These are phyloP conservation scores for Clamator glandarius DNA, from an alignment of 2,797 vertebrate species.

Conservation along the genomic window DNA sequence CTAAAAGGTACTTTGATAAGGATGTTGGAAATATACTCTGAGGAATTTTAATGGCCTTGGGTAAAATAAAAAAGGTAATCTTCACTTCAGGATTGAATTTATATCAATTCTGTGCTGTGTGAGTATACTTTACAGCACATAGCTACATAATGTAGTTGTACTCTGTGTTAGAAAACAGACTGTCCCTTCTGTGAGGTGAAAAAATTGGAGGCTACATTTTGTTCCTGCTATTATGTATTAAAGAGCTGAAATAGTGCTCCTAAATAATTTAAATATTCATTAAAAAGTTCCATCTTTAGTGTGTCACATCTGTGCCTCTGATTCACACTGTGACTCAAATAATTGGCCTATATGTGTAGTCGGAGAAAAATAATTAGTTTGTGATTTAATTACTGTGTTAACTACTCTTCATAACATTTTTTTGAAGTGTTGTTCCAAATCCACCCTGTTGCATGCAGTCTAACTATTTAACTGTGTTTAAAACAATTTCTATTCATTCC, in stretches of 20 bases:
- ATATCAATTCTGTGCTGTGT: not conserved
- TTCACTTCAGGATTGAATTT: not conserved
- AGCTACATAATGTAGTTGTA: not conserved
- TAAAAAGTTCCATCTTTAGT: not conserved
- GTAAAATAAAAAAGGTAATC: not conserved
- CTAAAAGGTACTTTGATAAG: not conserved
- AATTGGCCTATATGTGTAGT: not conserved
- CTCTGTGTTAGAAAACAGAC: not conserved
- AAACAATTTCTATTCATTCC: not conserved
- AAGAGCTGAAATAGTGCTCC: not conserved
- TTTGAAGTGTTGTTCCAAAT: not conserved
- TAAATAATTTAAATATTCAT: not conserved
- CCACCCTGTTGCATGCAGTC: not conserved
- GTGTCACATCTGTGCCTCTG: not conserved
- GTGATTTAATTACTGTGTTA: not conserved
- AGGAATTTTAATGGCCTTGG: not conserved
- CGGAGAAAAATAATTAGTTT: slow-evolving; percentile 21
- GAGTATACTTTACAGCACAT: not conserved
- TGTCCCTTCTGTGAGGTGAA: not conserved
- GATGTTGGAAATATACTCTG: not conserved
- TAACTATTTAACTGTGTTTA: not conserved
- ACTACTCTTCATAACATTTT: slow-evolving; percentile 23
- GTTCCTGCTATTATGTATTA: not conserved
- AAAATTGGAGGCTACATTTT: not conserved
- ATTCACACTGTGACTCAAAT: not conserved